Conservation (phyloP, 2,113 vertebrate genomes). For the Smithornis capensis region DNA sequence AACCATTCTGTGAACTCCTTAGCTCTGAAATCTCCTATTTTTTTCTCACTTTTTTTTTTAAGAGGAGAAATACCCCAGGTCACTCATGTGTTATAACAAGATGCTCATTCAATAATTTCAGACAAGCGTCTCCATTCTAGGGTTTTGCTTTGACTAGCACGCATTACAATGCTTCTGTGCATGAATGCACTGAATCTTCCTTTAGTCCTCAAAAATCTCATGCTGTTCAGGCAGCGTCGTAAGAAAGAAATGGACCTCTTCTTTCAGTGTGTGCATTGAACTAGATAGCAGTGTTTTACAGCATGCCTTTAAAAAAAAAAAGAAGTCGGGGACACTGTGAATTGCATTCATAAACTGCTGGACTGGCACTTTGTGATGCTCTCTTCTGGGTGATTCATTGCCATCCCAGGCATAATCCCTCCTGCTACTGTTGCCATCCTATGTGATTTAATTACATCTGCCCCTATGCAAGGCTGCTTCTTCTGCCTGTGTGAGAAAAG, state of each 20-base stretch:
- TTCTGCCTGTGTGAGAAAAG: background rate
- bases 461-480: background rate
- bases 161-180: background rate
- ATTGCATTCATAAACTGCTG: background rate
- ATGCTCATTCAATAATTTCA: background rate
- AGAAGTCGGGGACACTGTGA: background rate
- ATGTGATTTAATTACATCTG: background rate
- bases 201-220: background rate
- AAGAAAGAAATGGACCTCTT: background rate
- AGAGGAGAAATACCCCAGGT: background rate
- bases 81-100: background rate
- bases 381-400: background rate
- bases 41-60: background rate
- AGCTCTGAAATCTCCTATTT: background rate
- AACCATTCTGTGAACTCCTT: background rate
- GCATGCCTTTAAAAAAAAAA: background rate
- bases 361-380: background rate
- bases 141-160: conserved; percentile 19
- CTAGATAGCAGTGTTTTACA: background rate
- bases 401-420: background rate
- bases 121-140: background rate
- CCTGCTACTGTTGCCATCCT: background rate
- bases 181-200: background rate
- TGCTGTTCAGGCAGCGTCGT: background rate
- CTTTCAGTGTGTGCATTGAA: conserved; percentile 21